A percentile compares a stretch with the other conserved stretches of the same genome.
Conservation (phyloP, 2,113 vertebrate genomes). For the Rhabdornis inornatus region DNA sequence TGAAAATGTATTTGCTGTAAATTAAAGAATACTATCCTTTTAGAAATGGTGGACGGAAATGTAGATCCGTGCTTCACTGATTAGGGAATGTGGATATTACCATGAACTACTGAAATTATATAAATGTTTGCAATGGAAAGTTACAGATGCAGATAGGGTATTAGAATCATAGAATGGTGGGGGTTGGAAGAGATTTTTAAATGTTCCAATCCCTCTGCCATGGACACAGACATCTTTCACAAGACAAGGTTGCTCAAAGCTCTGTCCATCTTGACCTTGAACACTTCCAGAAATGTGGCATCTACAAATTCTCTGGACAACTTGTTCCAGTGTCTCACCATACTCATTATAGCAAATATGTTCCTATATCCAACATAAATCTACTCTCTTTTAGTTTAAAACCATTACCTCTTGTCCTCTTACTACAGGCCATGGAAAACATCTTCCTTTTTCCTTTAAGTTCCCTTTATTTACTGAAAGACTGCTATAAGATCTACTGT, state of each 20-base stretch:
- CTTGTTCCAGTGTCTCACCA: background rate
- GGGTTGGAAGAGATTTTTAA: background rate
- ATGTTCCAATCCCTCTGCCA: background rate
- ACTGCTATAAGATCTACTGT: background rate
- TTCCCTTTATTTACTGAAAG: background rate
- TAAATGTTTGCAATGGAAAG: background rate
- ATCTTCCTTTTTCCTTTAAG: background rate
- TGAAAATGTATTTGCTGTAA: background rate
- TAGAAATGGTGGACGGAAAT: background rate
- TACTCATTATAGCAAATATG: rapidly evolving
- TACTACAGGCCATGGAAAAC: background rate
- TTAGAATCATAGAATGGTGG: background rate
- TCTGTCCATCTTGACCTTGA: background rate
- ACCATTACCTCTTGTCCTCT: background rate
- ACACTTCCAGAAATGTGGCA: background rate
- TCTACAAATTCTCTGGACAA: background rate
- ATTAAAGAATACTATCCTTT: background rate
- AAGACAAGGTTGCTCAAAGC: background rate
- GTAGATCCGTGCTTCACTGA: background rate
- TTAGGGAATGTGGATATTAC: background rate
- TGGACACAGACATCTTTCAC: background rate
- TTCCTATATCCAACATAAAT: background rate
- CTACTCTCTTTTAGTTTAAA: background rate
- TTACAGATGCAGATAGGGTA: background rate
- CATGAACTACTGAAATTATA: background rate